phyloP scores from a whole-genome alignment of 2,797 vertebrate genomes.

The Rhodeus uyekii region DNA sequence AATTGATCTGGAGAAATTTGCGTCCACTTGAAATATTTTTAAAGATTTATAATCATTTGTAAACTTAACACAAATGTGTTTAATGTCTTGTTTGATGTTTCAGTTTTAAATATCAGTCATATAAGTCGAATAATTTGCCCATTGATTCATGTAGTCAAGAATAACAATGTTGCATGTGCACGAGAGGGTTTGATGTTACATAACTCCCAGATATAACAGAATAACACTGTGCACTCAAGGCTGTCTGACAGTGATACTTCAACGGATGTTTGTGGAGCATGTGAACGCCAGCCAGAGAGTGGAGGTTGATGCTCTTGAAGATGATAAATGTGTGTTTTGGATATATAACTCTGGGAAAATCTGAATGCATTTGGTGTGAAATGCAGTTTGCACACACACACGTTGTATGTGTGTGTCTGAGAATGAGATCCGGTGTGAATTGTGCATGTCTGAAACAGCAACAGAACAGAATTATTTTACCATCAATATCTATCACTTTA shows the following conservation, averaged over 20 bases:
- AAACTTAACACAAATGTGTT: neutral
- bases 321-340: conserved; percentile 1
- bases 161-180: neutral
- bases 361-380: neutral
- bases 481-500: neutral
- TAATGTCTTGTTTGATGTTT: neutral
- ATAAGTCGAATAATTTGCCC: neutral
- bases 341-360: neutral
- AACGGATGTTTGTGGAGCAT: neutral
- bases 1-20: no score
- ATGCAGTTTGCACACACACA: neutral
- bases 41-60: neutral
- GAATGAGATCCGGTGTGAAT: neutral
- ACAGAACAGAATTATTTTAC: neutral
- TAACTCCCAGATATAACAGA: conserved; percentile 32
- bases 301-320: neutral
- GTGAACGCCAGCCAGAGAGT: conserved; percentile 8
- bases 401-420: neutral
- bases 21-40: neutral
- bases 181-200: conserved; percentile 27
- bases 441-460: neutral
- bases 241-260: conserved; percentile 24
- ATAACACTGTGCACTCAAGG: conserved; percentile 24
- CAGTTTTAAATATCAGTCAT: neutral
- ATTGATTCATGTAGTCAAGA: neutral